Base-by-base conservation (phyloP, 1,140 invertebrate species). In the Drosophila fuyamai region DNA sequence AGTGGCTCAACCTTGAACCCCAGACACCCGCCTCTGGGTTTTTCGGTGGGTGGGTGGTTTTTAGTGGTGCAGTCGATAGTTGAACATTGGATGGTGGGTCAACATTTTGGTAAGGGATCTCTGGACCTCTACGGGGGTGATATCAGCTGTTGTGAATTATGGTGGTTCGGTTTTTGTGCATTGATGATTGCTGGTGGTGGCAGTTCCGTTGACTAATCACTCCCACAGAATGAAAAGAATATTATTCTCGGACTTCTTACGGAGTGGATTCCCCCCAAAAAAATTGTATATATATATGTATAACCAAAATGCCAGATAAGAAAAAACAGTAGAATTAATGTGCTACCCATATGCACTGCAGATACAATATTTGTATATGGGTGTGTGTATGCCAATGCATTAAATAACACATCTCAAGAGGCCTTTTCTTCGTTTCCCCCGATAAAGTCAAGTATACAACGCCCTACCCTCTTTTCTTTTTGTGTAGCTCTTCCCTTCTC, bases 1-100 rank as follows among this genome's bases (percentile, higher is more conserved):
- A 41, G 65, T 8, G 65, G 51, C 65, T 70, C 67, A 71, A 71
- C 65, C 67, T 71, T 71, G 67, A 71, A 71, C 65, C 67, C 50
- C 67, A 47, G 43, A 32, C 65, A 68, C 47, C 40, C 66, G 66
- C 40, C 65, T 16, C 48, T 8, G n/a, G 14, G 1, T 8, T 10
- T 23, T 29, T 18, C 16, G 65, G 65, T 70, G 67, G 50, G 23
- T 51, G 48, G 40, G 50, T 35, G 66, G 40, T 27, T 27, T 27
- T 27, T 29, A 23, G 53, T 41, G 41, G 29, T 63, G 61, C 40
- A 60, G 54, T n/a, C 16, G 5, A 3, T 6, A 9, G 27, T 50
- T 16, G 23, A 29, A n/a, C 13, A 16, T 5, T 48, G 13, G 6
- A 38, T 71, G 51, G 51, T 72, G 68, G 66, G 65, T 43, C 51